phyloP scores from a whole-genome alignment of 2,888 invertebrate genomes.

The Amblyjoppa proteus region DNA sequence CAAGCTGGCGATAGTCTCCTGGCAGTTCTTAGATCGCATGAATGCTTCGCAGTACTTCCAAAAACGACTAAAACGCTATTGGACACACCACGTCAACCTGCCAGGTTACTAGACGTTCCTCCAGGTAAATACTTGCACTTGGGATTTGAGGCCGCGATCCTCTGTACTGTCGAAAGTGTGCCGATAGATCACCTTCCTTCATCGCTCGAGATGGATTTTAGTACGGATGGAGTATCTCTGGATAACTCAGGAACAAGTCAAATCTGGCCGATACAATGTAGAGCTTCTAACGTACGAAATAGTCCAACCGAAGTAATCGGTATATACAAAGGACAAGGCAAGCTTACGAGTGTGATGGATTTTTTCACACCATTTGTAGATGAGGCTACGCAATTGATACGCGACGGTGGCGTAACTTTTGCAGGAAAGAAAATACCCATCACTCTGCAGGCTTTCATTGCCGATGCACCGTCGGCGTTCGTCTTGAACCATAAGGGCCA shows the following conservation, averaged over 20 bases:
- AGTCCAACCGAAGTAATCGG: constrained; percentile 62
- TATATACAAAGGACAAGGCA: constrained; percentile 65
- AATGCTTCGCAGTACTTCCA: constrained; percentile 48
- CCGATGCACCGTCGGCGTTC: constrained; percentile 71
- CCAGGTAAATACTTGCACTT: constrained; percentile 58
- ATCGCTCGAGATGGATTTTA: constrained; percentile 57
- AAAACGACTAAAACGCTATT: constrained; percentile 48
- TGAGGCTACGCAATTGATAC: constrained; percentile 55
- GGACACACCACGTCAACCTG: constrained; percentile 36
- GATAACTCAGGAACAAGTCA: constrained; percentile 43
- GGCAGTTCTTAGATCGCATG: constrained; percentile 49
- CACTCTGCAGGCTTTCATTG: constrained; percentile 60
- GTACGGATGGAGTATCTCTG: constrained; percentile 56
- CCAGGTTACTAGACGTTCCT: constrained; percentile 29
- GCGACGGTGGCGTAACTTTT: constrained; percentile 52
- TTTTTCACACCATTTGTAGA: constrained; percentile 64
- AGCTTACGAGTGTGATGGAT: constrained; percentile 61
- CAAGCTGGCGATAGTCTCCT: constrained; percentile 51
- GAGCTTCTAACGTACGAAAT: constrained; percentile 39
- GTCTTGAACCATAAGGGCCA: constrained; percentile 64
- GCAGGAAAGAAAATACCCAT: constrained; percentile 41
- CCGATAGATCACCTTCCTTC: constrained; percentile 28
- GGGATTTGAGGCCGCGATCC: constrained; percentile 46
- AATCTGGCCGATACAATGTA: constrained; percentile 69
- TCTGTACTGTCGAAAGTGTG: constrained; percentile 18